phyloP scores from a whole-genome alignment of 2,888 invertebrate genomes.

The Automeris io region DNA sequence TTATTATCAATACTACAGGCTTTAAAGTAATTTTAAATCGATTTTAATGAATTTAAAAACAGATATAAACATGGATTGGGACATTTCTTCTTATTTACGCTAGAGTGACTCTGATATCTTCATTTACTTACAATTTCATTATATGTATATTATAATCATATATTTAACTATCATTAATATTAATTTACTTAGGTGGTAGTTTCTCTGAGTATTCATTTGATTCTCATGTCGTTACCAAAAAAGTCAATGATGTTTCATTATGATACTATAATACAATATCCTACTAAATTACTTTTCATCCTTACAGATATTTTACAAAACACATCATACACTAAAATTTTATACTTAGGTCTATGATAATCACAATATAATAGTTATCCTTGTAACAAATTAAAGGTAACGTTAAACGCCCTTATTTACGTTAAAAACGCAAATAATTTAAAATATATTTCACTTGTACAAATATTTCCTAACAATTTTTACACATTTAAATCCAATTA shows the following conservation, averaged over 20 bases:
- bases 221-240: too few species aligned
- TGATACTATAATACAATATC: slow-evolving; percentile 10
- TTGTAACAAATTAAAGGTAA: slow-evolving; percentile 26
- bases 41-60: slow-evolving; percentile 48
- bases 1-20: slow-evolving; percentile 69
- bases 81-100: slow-evolving; percentile 33
- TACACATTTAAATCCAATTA: background rate
- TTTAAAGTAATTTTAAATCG: slow-evolving; percentile 51
- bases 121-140: slow-evolving; percentile 4
- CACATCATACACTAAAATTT: slow-evolving; percentile 27
- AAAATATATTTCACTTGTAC: background rate
- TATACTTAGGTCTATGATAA: slow-evolving; percentile 38
- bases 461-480: background rate
- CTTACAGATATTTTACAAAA: slow-evolving; percentile 36
- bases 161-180: background rate
- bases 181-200: background rate
- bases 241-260: background rate
- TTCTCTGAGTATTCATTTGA: background rate
- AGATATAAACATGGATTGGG: slow-evolving; percentile 40
- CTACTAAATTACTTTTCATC: slow-evolving; percentile 18
- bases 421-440: slow-evolving; percentile 5
- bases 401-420: slow-evolving; percentile 32
- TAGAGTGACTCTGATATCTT: slow-evolving; percentile 40
- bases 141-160: background rate
- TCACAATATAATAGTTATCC: slow-evolving; percentile 41